Percentiles rank a stretch among this genome's conserved stretches.
Conservation (phyloP, 2,888 invertebrate genomes). For the Rhagophthalmus giganteus region DNA sequence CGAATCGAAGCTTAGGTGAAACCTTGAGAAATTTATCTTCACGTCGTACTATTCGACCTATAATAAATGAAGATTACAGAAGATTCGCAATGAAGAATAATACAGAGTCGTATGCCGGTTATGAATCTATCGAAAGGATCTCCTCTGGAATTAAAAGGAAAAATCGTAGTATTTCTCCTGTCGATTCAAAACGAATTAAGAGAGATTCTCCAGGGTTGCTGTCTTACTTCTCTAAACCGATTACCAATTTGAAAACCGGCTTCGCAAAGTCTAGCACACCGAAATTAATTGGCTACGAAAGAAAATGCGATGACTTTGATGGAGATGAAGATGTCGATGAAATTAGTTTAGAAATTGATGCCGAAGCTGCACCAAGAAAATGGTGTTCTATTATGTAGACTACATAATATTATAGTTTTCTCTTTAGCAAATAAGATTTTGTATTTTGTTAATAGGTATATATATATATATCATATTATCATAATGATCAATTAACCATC, state of each 20-base stretch:
- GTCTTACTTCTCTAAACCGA: slow-evolving; percentile 45
- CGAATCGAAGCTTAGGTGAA: slow-evolving; percentile 43
- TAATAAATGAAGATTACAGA: slow-evolving; percentile 18
- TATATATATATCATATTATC: neutral
- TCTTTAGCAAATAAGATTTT: neutral
- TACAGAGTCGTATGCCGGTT: slow-evolving; percentile 30
- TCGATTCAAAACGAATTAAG: slow-evolving; percentile 41
- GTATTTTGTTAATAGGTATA: slow-evolving; percentile 4
- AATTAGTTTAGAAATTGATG: slow-evolving; percentile 31
- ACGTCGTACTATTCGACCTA: slow-evolving; percentile 30
- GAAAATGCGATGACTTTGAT: slow-evolving; percentile 36
- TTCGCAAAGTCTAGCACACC: slow-evolving; percentile 46
- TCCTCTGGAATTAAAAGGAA: slow-evolving; percentile 44
- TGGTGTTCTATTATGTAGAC: slow-evolving; percentile 51
- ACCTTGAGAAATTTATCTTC: slow-evolving; percentile 39
- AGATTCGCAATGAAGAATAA: slow-evolving; percentile 13
- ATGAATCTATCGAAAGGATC: slow-evolving; percentile 40
- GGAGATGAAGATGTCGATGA: slow-evolving; percentile 35
- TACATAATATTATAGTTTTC: slow-evolving; percentile 18
- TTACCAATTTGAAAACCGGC: slow-evolving; percentile 41
- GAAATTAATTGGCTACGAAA: slow-evolving; percentile 47
- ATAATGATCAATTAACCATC: neutral
- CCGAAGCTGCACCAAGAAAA: slow-evolving; percentile 40
- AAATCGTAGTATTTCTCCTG: slow-evolving; percentile 40
- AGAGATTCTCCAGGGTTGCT: slow-evolving; percentile 40